A percentile compares a stretch with the other conserved stretches of the same genome.
Evolutionary conservation across 2,888 invertebrate species (phyloP).

Genomic region (Tineola bisselliella): DNA sequence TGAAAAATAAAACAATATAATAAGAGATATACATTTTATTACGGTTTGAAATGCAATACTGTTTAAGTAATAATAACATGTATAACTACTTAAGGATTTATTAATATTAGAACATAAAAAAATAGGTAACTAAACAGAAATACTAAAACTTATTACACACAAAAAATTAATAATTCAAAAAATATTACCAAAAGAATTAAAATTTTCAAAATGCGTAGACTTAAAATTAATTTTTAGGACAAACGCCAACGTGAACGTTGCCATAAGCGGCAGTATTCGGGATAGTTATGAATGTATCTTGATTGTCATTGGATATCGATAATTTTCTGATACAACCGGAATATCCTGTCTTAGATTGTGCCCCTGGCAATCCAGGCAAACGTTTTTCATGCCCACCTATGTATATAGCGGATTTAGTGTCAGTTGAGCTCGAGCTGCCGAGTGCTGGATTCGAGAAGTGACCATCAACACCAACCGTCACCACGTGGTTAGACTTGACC

Average conservation of each 20-base stretch:
- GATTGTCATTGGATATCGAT: slow-evolving; percentile 41
- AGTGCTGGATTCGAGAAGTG: slow-evolving; percentile 77
- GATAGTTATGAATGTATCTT: slow-evolving; percentile 36
- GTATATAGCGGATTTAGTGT: slow-evolving; percentile 86
- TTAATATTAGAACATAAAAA: too few relatives aligned
- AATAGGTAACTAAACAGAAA: too few relatives aligned
- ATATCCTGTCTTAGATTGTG: slow-evolving; percentile 76
- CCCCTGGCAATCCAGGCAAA: slow-evolving; percentile 64
- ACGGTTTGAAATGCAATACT: too few relatives aligned
- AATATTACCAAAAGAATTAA: too few relatives aligned
- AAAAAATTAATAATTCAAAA: too few relatives aligned
- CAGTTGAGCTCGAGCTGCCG: slow-evolving; percentile 75
- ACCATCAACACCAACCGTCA: slow-evolving; percentile 87
- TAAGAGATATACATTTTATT: too few relatives aligned
- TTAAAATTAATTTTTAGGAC: slow-evolving; percentile 67
- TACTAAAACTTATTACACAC: too few relatives aligned
- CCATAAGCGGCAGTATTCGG: slow-evolving; percentile 70
- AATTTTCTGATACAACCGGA: slow-evolving; percentile 84
- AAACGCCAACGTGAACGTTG: slow-evolving; percentile 79
- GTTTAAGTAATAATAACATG: too few relatives aligned
- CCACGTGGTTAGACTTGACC: slow-evolving; percentile 89
- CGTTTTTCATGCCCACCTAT: slow-evolving; percentile 82
- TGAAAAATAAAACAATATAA: too few relatives aligned
- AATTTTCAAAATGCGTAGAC: too few relatives aligned
- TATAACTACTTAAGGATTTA: too few relatives aligned